Percentiles rank a stretch among this genome's conserved stretches.
These are phyloP conservation scores for Brachypalpus laphriformis DNA, from an alignment of 2,888 invertebrate species.

Conservation along the genomic window DNA sequence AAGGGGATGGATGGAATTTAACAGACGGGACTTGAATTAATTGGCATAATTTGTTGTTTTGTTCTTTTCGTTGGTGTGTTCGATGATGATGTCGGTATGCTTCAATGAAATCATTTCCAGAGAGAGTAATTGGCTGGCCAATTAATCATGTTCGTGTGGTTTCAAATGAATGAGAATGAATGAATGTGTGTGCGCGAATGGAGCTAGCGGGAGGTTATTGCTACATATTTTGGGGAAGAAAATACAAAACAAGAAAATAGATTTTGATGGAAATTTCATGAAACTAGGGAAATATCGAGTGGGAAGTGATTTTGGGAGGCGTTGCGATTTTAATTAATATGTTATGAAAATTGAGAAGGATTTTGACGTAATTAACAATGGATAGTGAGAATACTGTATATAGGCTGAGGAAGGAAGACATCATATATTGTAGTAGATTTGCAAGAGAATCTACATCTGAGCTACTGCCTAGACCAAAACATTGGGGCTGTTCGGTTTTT, in stretches of 20 bases:
- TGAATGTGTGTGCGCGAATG: conserved; percentile 17
- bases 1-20: conserved; percentile 46
- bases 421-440: no score
- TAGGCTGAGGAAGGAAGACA: no score
- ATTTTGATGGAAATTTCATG: conserved; percentile 2
- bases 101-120: conserved; percentile 65
- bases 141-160: conserved; percentile 71
- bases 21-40: conserved; percentile 72
- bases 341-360: neutral
- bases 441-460: no score
- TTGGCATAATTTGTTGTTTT: conserved; percentile 72
- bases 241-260: neutral
- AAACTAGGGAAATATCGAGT: neutral
- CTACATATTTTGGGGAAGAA: neutral
- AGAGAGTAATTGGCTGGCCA: conserved; percentile 68
- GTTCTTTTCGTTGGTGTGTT: conserved; percentile 23
- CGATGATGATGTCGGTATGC: conserved; percentile 65
- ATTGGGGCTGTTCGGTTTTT: no score
- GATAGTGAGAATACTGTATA: no score
- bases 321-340: conserved; percentile 39
- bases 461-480: no score
- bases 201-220: neutral
- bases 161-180: conserved; percentile 35
- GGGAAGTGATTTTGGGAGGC: conserved; percentile 23
- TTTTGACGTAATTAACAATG: no score